Conservation (phyloP, 2,797 vertebrate species). For the Catharus ustulatus region DNA sequence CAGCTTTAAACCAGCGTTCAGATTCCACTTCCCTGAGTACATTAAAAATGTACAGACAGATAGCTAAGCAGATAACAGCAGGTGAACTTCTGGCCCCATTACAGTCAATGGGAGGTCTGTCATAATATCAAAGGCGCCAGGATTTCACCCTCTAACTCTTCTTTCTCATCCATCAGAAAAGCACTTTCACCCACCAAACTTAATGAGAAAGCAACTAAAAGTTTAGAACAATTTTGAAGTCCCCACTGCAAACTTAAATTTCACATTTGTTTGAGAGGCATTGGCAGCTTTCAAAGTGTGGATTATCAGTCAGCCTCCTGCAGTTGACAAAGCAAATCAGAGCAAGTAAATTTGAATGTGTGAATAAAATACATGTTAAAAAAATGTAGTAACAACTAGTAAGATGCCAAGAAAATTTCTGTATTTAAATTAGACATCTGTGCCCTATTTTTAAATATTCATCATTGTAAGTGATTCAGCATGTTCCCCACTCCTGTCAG, state of each 20-base stretch:
- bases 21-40: slow-evolving; percentile 42
- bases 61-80: slow-evolving; percentile 62
- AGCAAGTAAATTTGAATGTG: slow-evolving; percentile 77
- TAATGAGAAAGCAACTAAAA: slow-evolving; percentile 53
- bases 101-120: slow-evolving; percentile 56
- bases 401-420: slow-evolving; percentile 78
- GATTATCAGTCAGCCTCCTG: slow-evolving; percentile 71
- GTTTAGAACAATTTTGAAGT: slow-evolving; percentile 40
- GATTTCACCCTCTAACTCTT: slow-evolving; percentile 47
- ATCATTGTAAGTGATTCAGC: slow-evolving; percentile 73
- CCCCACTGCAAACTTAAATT: slow-evolving; percentile 23
- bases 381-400: slow-evolving; percentile 79
- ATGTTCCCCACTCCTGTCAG: slow-evolving; percentile 73
- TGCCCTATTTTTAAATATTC: slow-evolving; percentile 79
- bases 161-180: slow-evolving; percentile 14
- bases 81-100: slow-evolving; percentile 64
- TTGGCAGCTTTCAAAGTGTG: slow-evolving; percentile 53
- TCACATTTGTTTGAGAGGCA: slow-evolving; percentile 33
- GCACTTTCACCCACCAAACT: slow-evolving; percentile 18
- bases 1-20: slow-evolving; percentile 32
- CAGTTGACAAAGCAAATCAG: slow-evolving; percentile 75
- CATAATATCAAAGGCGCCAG: slow-evolving; percentile 51
- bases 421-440: slow-evolving; percentile 82
- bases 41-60: slow-evolving; percentile 65
- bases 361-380: slow-evolving; percentile 78